Evolutionary conservation across 2,888 invertebrate species (phyloP).

Genomic region (Tanytarsus gracilentus): DNA sequence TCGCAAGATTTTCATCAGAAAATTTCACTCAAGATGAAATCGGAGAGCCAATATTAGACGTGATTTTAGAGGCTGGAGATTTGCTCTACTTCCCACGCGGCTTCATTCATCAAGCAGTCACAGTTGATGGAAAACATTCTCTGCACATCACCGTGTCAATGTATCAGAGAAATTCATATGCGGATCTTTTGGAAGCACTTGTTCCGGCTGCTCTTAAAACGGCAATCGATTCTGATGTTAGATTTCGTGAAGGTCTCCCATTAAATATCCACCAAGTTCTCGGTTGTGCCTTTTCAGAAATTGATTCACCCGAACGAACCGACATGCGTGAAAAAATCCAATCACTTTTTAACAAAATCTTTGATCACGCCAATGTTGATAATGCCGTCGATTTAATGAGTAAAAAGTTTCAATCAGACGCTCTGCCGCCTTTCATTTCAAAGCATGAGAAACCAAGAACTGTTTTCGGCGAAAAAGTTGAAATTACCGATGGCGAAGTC

Average conservation of each 20-base stretch:
- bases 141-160: conserved; percentile 90
- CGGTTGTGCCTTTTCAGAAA: conserved; percentile 59
- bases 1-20: conserved; percentile 75
- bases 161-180: conserved; percentile 84
- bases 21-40: conserved; percentile 67
- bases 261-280: conserved; percentile 63
- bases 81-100: conserved; percentile 89
- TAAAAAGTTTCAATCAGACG: conserved; percentile 73
- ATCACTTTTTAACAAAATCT: conserved; percentile 50
- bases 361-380: conserved; percentile 55
- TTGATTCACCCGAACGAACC: conserved; percentile 42
- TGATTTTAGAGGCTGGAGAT: conserved; percentile 75
- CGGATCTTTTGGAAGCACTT: conserved; percentile 74
- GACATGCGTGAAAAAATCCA: conserved; percentile 48
- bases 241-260: conserved; percentile 71
- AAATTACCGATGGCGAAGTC: conserved; percentile 54
- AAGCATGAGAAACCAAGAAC: conserved; percentile 59
- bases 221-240: conserved; percentile 61
- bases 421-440: conserved; percentile 72
- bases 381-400: conserved; percentile 79
- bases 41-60: conserved; percentile 69
- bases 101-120: conserved; percentile 74
- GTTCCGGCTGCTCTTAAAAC: conserved; percentile 64
- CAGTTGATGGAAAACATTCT: conserved; percentile 72
- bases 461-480: conserved; percentile 62